Evolutionary conservation across 2,888 invertebrate genomes (phyloP).

Genomic region (Cryptus viduatorius): DNA sequence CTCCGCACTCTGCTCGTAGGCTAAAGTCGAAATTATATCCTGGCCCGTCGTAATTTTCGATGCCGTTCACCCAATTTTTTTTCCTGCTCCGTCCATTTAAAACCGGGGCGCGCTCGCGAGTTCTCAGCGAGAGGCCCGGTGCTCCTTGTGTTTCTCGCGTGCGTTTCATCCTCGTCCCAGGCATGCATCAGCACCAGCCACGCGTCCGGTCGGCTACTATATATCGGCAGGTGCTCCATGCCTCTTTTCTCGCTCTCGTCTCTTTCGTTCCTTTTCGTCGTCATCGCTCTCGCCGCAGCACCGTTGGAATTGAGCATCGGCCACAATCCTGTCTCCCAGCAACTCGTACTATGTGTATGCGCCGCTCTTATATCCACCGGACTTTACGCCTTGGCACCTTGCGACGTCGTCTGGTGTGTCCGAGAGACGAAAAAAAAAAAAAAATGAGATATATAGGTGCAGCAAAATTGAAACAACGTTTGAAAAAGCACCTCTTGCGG

Average conservation of each 20-base stretch:
- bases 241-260: conserved; percentile 17
- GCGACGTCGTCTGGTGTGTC: conserved; percentile 52
- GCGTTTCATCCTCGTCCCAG: conserved; percentile 49
- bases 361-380: conserved; percentile 20
- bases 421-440: background rate
- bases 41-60: conserved; percentile 68
- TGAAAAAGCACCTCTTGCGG: background rate
- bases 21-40: conserved; percentile 68
- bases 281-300: conserved; percentile 40
- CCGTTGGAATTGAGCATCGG: conserved; percentile 56
- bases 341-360: conserved; percentile 34
- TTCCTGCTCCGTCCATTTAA: conserved; percentile 69
- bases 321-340: conserved; percentile 57
- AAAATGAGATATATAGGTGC: background rate
- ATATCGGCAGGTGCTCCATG: conserved; percentile 64
- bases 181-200: conserved; percentile 65
- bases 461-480: conserved; percentile 18
- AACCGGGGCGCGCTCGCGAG: conserved; percentile 71
- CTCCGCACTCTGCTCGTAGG: conserved; percentile 44
- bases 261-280: conserved; percentile 27
- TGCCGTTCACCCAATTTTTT: conserved; percentile 74
- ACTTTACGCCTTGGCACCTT: conserved; percentile 69
- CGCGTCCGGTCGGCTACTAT: conserved; percentile 67
- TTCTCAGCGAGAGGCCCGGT: conserved; percentile 68
- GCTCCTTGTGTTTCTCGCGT: conserved; percentile 63